Evolutionary conservation across 2,888 invertebrate species (phyloP), one percentile per base, ranked within the genome.

Genomic region (Apodemia duryi): DNA sequence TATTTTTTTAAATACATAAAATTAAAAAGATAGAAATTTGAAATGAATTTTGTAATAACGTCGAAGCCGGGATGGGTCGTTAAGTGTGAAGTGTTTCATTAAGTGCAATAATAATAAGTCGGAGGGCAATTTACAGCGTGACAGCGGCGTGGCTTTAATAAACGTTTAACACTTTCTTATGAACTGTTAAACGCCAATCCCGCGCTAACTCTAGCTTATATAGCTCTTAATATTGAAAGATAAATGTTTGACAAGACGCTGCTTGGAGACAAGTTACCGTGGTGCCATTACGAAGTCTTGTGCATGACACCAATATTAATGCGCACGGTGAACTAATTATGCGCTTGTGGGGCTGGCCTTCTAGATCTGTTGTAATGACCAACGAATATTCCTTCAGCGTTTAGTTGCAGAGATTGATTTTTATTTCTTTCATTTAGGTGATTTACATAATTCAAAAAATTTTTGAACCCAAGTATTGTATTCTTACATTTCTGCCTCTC

Each of bases 21-120:
- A 13, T 46, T 5, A 46, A 13, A 46, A 46, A 9, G 46, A 13
- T 46, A 46, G 11, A 28, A 32, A 32, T 29, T 57, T 57, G 5
- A 57, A 57, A 57, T 57, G 57, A 57, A 32, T 13, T 57, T 57
- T 32, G 57, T 57, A 57, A 57, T 57, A 57, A 57, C 32, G 28
- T 57, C 32, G 32, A 57, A 57, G 57, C 2, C 28, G 57, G 28
- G 9, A 28, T 13, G 57, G 57, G 32, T 57, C 32, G 46, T 46
- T 46, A 46, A 46, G 46, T 46, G 46, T 46, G 46, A 54, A 54
- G 54, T 29, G 28, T 32, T 54, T 32, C 54, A 54, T 54, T 52
- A 51, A 29, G 54, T 32, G 11, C 29, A 54, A 28, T 54, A 54
- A 46, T 46, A 46, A 46, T 29, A 29, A 54, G 54, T 54, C 29